These are phyloP conservation scores for Cichlasoma orientale DNA, from an alignment of 2,797 vertebrate genomes.

Conservation along the genomic window DNA sequence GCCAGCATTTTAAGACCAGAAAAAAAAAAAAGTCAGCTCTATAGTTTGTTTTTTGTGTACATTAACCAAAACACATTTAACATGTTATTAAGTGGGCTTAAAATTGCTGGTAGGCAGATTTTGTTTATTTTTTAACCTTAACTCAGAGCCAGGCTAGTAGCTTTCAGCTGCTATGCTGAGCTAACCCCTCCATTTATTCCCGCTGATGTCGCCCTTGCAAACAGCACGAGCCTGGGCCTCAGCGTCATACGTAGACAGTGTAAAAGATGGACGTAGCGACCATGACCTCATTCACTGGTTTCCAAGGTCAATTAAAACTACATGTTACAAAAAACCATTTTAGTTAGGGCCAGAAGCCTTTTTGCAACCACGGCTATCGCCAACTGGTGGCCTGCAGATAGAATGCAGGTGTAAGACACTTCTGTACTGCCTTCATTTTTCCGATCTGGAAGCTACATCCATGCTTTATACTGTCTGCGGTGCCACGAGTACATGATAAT, in stretches of 20 bases:
- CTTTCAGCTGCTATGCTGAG: not conserved
- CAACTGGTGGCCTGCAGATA: too few relatives aligned
- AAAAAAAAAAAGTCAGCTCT: not conserved
- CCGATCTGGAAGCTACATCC: not conserved
- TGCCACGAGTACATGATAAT: not conserved
- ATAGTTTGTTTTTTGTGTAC: not conserved
- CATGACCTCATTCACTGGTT: not conserved
- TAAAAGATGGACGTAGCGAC: not conserved
- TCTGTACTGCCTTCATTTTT: not conserved
- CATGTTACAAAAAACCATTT: not conserved
- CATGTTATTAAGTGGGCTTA: not conserved
- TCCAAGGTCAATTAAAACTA: not conserved
- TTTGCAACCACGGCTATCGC: too few relatives aligned
- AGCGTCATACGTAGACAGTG: not conserved
- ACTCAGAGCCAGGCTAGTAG: not conserved
- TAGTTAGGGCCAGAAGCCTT: too few relatives aligned
- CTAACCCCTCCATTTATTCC: not conserved
- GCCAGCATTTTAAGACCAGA: not conserved
- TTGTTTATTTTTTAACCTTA: not conserved
- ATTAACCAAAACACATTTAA: not conserved
- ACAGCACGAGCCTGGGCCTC: not conserved
- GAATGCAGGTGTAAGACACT: too few relatives aligned
- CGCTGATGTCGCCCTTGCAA: not conserved
- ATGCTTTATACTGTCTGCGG: not conserved
- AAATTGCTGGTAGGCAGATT: not conserved